A percentile compares a stretch with the other conserved stretches of the same genome.
phyloP scores from a whole-genome alignment of 1,140 invertebrate species.

The Drosophila mayri region DNA sequence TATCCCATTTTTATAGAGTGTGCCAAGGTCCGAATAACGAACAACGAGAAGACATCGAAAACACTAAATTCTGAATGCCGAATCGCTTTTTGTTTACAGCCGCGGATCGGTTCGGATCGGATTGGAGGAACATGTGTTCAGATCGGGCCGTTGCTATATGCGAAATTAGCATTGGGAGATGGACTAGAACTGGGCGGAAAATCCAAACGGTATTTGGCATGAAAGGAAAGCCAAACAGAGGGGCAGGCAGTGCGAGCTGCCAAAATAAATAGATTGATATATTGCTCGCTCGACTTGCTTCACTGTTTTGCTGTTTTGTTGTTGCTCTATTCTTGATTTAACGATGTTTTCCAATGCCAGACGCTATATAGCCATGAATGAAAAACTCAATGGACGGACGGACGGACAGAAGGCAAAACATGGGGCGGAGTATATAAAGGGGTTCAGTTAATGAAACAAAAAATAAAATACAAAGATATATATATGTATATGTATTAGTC shows the following conservation, averaged over 20 bases:
- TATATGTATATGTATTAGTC: neutral
- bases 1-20: conserved; percentile 11
- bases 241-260: conserved; percentile 23
- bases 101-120: conserved; percentile 4
- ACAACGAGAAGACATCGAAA: neutral
- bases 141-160: conserved; percentile 14
- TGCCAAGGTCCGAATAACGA: conserved; percentile 22
- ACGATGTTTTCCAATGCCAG: conserved; percentile 59
- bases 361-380: conserved; percentile 38
- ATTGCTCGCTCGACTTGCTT: conserved; percentile 34
- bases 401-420: neutral
- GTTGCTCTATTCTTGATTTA: conserved; percentile 33
- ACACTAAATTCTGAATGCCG: neutral
- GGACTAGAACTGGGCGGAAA: conserved; percentile 8
- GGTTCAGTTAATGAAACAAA: conserved; percentile 12
- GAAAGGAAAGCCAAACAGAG: conserved; percentile 18
- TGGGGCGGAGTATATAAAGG: conserved; percentile 1
- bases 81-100: conserved; percentile 33
- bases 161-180: conserved; percentile 24
- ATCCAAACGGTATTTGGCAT: conserved; percentile 36
- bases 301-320: neutral
- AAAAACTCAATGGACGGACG: conserved; percentile 19
- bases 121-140: conserved; percentile 26
- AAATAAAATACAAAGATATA: neutral
- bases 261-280: conserved; percentile 62